phyloP scores from a whole-genome alignment of 1,140 invertebrate genomes.

The Drosophila santomea region DNA sequence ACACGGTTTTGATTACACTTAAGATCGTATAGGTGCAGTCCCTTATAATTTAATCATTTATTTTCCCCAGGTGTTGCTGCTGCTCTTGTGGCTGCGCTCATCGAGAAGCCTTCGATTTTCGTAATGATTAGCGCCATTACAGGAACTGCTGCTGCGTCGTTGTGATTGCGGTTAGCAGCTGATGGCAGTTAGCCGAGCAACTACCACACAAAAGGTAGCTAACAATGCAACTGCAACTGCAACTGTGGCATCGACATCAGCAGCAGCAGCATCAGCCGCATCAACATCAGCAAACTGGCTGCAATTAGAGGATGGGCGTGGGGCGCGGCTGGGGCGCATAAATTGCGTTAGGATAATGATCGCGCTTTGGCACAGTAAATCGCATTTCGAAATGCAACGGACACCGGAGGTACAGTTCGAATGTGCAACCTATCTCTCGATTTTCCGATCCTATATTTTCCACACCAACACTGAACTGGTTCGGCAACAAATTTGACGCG shows the following conservation, averaged over 20 bases:
- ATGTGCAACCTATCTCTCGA: conserved; percentile 48
- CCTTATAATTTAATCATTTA: not conserved
- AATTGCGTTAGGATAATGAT: conserved; percentile 84
- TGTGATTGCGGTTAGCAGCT: conserved; percentile 50
- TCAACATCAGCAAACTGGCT: conserved; percentile 47
- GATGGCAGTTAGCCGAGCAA: conserved; percentile 38
- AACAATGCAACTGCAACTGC: conserved; percentile 59
- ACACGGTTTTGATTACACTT: no score
- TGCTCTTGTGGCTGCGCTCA: conserved; percentile 5
- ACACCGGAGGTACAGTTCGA: conserved; percentile 74
- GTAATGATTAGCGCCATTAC: conserved; percentile 76
- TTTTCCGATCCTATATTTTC: conserved; percentile 1
- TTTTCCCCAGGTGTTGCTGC: conserved; percentile 11
- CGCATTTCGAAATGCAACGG: conserved; percentile 76
- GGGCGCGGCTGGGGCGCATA: conserved; percentile 73
- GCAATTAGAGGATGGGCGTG: conserved; percentile 77
- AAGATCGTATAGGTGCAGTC: no score
- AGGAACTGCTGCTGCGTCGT: conserved; percentile 42
- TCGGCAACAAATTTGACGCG: conserved; percentile 80
- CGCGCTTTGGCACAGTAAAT: conserved; percentile 82
- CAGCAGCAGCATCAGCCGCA: not conserved
- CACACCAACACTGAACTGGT: conserved; percentile 60
- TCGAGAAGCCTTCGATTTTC: conserved; percentile 59
- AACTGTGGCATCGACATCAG: conserved; percentile 13
- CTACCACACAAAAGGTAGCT: conserved; percentile 40